Conservation (phyloP, 1,140 invertebrate genomes). For the Drosophila bifasciata region DNA sequence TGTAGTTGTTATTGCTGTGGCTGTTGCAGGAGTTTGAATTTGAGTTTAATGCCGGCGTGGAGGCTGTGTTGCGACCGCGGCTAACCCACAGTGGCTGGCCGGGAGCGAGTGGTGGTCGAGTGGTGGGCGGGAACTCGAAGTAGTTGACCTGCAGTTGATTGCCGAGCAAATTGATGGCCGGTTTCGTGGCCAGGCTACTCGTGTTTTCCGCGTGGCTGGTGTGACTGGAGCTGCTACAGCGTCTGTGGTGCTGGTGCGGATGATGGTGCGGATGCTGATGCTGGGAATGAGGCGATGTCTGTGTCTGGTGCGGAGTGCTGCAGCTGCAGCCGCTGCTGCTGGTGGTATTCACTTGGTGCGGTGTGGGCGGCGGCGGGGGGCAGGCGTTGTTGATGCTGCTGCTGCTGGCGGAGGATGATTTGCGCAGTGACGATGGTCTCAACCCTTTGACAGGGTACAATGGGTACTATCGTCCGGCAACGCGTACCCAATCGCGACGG, state of each 20-base stretch:
- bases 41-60: conserved; percentile 68
- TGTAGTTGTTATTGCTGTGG: conserved; percentile 34
- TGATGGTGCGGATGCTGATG: conserved; percentile 37
- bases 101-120: conserved; percentile 11
- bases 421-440: conserved; percentile 83
- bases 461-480: conserved; percentile 84
- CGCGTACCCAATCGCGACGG: conserved; percentile 83
- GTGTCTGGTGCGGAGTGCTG: conserved; percentile 51
- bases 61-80: conserved; percentile 52
- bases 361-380: conserved; percentile 80
- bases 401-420: conserved; percentile 79
- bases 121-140: conserved; percentile 74
- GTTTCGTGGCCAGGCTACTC: conserved; percentile 63
- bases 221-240: conserved; percentile 50
- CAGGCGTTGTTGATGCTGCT: conserved; percentile 80
- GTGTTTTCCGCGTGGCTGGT: conserved; percentile 47
- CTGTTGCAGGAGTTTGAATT: conserved; percentile 11
- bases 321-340: conserved; percentile 51
- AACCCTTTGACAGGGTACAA: conserved; percentile 84
- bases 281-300: conserved; percentile 33
- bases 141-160: conserved; percentile 78
- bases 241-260: conserved; percentile 39
- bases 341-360: conserved; percentile 65
- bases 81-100: conserved; percentile 48
- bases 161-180: conserved; percentile 72